Evolutionary conservation across 1,140 invertebrate genomes (phyloP), one percentile per base, ranked within the genome.

Genomic region (Drosophila sturtevanti): DNA sequence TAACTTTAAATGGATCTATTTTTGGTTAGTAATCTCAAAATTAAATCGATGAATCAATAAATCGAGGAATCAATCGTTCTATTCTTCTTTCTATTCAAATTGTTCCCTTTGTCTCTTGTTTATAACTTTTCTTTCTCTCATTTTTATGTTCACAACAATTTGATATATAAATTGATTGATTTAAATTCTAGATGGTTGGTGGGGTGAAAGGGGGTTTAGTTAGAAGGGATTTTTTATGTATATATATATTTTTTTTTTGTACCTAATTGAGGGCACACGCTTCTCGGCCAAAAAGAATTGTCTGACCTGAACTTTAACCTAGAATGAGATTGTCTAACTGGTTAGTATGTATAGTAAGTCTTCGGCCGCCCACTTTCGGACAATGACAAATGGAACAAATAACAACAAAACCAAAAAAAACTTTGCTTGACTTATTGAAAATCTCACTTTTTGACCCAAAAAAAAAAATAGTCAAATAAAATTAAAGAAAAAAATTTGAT

Each of bases 401-500:
- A 41, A 41, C 41, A 21, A 48, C 1, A 48, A 18, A 6, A 48
- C 7, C 16, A 21, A 4, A 12, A 41, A 41, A 48, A 48, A 48
- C 41, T 48, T 48, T 58, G 37, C 18, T 27, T 65, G 67, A 71
- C 80, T 74, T 61, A 73, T 66, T 73, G 44, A 55, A 66, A 89
- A 82, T 86, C 79, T 89, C 79, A 89, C 84, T 86, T 86, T 86
- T 68, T 86, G 81, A 86, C 82, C 81, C 52, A 66, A 77, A 85
- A 86, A 85, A 65, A 54, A 64, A 18, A 48, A 48, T 4, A n/a
- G n/a, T n/a, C n/a, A n/a, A n/a, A n/a, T n/a, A n/a, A n/a, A n/a
- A n/a, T n/a, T n/a, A 48, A 48, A 44, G 16, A 44, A 44, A 11
- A 37, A 37, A 37, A 37, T 14, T 48, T 48, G 16, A 1, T 9